These are phyloP conservation scores for Gopherus flavomarginatus DNA, from an alignment of 2,113 vertebrate species.

Conservation along the genomic window DNA sequence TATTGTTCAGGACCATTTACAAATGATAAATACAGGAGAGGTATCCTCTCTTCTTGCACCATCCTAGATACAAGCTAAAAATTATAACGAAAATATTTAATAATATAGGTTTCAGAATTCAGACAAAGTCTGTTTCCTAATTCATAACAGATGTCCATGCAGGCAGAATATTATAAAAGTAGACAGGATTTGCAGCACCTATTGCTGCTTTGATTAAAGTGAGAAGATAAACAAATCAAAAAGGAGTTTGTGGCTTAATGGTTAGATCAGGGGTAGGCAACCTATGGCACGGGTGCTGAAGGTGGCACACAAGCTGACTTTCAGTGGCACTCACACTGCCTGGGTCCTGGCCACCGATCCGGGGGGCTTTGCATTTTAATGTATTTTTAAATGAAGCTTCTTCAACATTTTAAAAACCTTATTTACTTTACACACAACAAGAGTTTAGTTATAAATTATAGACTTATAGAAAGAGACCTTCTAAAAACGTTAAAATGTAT, in stretches of 20 bases:
- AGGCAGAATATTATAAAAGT: fast-evolving
- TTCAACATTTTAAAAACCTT: too few relatives aligned
- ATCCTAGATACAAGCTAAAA: background rate
- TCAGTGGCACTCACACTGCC: too few relatives aligned
- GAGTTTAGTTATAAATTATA: too few relatives aligned
- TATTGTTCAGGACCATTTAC: background rate
- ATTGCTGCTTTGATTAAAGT: background rate
- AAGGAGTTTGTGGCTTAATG: background rate
- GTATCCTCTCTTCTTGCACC: fast-evolving
- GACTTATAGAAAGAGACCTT: too few relatives aligned
- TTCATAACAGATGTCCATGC: background rate
- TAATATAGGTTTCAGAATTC: background rate
- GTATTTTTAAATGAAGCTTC: too few relatives aligned
- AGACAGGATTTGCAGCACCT: background rate
- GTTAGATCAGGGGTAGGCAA: background rate
- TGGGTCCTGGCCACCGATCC: too few relatives aligned
- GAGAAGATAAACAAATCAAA: background rate
- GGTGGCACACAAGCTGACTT: too few relatives aligned
- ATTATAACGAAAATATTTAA: fast-evolving
- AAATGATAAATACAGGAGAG: fast-evolving
- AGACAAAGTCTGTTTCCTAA: background rate
- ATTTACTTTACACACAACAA: too few relatives aligned
- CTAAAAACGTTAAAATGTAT: too few relatives aligned
- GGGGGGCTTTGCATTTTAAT: too few relatives aligned
- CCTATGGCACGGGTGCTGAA: too few relatives aligned